A percentile compares a stretch with the other conserved stretches of the same genome.
These are phyloP conservation scores for Alethe castanea DNA, from an alignment of 2,113 vertebrate genomes.

Conservation along the genomic window DNA sequence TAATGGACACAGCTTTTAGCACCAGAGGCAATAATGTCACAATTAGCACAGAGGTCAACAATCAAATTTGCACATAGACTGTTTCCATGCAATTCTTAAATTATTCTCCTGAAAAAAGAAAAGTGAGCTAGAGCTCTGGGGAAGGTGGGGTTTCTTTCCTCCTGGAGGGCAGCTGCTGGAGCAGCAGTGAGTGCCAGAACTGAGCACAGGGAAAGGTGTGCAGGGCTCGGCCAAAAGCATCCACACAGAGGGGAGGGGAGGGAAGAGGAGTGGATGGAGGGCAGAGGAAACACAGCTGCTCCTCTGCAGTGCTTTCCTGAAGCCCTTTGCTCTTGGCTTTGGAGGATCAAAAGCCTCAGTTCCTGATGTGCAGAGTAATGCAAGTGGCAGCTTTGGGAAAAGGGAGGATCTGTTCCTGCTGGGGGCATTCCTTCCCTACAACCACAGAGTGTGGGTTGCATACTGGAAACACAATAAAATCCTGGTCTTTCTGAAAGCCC, in stretches of 20 bases:
- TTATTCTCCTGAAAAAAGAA: constrained; percentile 23
- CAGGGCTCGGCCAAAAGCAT: neutral
- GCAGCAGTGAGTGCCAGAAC: neutral
- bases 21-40: neutral
- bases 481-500: neutral
- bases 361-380: neutral
- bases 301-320: neutral
- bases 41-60: constrained; percentile 24
- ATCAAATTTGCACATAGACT: constrained; percentile 16
- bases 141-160: neutral
- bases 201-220: neutral
- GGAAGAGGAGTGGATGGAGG: neutral
- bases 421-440: neutral
- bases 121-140: constrained; percentile 37
- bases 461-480: neutral
- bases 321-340: neutral
- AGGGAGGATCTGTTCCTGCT: neutral
- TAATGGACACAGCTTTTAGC: constrained; percentile 6
- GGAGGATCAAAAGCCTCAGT: neutral
- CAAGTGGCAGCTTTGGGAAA: neutral
- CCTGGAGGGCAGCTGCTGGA: neutral
- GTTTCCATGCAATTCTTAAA: constrained; percentile 50
- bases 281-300: neutral
- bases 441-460: neutral
- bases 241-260: neutral